Conservation (phyloP, 2,888 invertebrate genomes). For the Polydesmus complanatus region DNA sequence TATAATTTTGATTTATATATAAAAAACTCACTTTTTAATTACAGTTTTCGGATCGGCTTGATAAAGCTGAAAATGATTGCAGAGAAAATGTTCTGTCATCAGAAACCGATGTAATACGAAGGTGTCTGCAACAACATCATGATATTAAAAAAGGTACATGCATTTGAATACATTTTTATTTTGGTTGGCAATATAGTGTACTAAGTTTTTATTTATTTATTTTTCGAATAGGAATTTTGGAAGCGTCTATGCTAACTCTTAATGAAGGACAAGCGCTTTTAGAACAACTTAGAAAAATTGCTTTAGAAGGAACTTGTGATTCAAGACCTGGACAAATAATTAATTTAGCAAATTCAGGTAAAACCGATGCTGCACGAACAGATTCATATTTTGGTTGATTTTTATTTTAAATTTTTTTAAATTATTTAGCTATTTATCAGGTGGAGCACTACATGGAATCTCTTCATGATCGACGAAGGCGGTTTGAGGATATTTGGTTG, state of each 20-base stretch:
- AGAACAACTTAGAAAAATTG: conserved; percentile 56
- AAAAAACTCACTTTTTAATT: conserved; percentile 2
- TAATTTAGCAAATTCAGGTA: conserved; percentile 38
- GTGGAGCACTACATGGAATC: conserved; percentile 61
- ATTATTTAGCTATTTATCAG: conserved; percentile 45
- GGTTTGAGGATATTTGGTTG: conserved; percentile 51
- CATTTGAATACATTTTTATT: conserved; percentile 3
- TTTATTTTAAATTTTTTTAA: not conserved
- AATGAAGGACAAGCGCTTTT: conserved; percentile 63
- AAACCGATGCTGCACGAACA: too few relatives aligned
- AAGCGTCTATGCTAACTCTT: conserved; percentile 61
- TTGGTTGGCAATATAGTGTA: not conserved
- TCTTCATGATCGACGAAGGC: conserved; percentile 56
- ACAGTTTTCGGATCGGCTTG: conserved; percentile 53
- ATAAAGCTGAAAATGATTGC: conserved; percentile 52
- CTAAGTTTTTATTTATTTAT: not conserved
- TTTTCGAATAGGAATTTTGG: conserved; percentile 43
- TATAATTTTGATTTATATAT: not conserved
- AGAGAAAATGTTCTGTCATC: conserved; percentile 50
- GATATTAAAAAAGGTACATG: conserved; percentile 46
- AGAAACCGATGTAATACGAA: conserved; percentile 56
- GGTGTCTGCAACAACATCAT: conserved; percentile 52
- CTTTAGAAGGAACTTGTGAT: conserved; percentile 57
- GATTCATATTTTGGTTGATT: not conserved
- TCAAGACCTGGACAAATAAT: conserved; percentile 48